Conservation (phyloP, 2,113 vertebrate genomes). For the Oncorhynchus keta region DNA sequence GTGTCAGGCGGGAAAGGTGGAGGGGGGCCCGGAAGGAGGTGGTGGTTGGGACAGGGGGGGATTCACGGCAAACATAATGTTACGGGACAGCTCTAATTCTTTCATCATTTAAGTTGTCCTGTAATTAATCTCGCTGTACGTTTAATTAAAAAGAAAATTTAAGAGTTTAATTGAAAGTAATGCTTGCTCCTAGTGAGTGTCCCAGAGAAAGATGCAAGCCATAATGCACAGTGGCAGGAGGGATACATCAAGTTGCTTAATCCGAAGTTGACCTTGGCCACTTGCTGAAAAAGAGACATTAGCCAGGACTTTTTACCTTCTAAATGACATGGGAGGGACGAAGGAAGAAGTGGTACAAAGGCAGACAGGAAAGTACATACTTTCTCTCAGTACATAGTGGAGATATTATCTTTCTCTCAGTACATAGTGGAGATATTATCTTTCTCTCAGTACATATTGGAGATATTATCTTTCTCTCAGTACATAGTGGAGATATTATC, state of each 20-base stretch:
- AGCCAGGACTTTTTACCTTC: constrained; percentile 15
- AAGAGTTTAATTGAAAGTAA: constrained; percentile 74
- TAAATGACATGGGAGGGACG: neutral
- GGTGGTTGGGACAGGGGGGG: constrained; percentile 11
- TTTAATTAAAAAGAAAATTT: constrained; percentile 81
- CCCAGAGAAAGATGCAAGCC: constrained; percentile 57
- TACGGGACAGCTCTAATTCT: constrained; percentile 64
- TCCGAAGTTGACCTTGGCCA: constrained; percentile 67
- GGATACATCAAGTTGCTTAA: constrained; percentile 72
- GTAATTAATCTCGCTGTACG: constrained; percentile 72
- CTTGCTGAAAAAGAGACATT: constrained; percentile 20
- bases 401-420: too few species aligned
- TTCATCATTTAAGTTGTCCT: constrained; percentile 63
- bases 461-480: too few species aligned
- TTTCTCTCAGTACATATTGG: too few species aligned
- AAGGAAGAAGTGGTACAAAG: neutral
- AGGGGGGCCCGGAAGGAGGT: neutral
- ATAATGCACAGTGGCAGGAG: constrained; percentile 66
- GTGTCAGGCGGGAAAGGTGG: constrained; percentile 50
- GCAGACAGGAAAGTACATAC: neutral
- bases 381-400: too few species aligned
- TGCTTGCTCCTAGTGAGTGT: constrained; percentile 51
- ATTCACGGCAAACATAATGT: constrained; percentile 54
- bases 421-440: too few species aligned
- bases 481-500: too few species aligned